Conservation (phyloP, 2,113 vertebrate species). For the Dryoscopus gambensis region DNA sequence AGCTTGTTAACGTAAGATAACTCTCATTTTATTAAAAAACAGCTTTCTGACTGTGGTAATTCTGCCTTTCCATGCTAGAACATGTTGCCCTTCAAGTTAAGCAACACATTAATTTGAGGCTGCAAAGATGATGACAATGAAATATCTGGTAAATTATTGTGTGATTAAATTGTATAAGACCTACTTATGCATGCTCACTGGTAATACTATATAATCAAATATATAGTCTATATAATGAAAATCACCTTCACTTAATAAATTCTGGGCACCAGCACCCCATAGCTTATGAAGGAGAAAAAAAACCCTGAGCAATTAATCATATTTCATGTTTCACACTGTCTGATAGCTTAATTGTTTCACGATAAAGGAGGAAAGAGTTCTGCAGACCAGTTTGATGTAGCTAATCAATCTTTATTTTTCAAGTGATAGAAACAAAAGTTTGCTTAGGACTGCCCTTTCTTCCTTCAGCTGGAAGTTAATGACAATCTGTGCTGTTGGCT, state of each 20-base stretch:
- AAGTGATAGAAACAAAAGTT: neutral
- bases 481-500: neutral
- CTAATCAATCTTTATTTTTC: slow-evolving; percentile 42
- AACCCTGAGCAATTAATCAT: neutral
- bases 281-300: neutral
- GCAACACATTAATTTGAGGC: neutral
- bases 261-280: neutral
- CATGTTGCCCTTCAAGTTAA: neutral
- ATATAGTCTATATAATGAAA: neutral
- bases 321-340: neutral
- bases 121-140: neutral
- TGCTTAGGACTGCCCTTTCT: neutral
- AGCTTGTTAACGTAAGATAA: neutral
- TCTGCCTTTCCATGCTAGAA: neutral
- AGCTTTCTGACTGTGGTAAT: neutral
- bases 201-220: neutral
- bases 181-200: neutral
- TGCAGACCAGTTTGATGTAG: neutral
- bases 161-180: neutral
- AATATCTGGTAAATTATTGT: neutral
- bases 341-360: neutral
- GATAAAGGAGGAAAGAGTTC: neutral
- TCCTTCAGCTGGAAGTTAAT: neutral
- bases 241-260: neutral
- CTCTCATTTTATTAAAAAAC: neutral